These are phyloP conservation scores for Chrysochloris asiatica DNA, from an alignment of 2,113 vertebrate species.

Conservation along the genomic window DNA sequence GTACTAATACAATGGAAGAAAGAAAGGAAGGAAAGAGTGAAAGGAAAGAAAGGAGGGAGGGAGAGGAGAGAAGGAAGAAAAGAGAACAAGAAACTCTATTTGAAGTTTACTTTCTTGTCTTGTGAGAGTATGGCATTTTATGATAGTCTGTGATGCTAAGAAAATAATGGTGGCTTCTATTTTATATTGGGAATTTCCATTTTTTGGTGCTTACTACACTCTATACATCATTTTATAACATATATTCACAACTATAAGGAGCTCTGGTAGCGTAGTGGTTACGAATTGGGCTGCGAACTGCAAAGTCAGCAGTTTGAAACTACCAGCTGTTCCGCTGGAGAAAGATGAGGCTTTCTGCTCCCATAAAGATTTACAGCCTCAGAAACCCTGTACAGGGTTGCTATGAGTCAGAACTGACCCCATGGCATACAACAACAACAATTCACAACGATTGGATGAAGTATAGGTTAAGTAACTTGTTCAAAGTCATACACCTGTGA, in stretches of 20 bases:
- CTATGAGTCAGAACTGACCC: too few relatives aligned
- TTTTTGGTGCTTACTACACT: neutral
- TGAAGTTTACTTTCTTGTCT: conserved; percentile 44
- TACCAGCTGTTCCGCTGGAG: too few relatives aligned
- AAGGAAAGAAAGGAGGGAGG: too few relatives aligned
- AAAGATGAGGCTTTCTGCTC: too few relatives aligned
- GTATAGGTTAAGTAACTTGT: neutral
- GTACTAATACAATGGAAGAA: neutral
- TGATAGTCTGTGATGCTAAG: neutral
- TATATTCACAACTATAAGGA: neutral
- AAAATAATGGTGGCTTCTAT: conserved; percentile 1
- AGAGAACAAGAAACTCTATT: neutral
- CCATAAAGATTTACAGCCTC: too few relatives aligned
- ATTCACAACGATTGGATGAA: neutral
- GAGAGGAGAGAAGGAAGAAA: neutral
- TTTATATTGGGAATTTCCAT: conserved; percentile 29
- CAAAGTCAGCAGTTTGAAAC: too few relatives aligned
- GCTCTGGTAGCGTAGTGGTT: too few relatives aligned
- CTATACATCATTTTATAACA: neutral
- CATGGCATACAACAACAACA: too few relatives aligned
- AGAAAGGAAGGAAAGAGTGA: neutral
- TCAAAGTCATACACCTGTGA: neutral
- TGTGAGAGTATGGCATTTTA: neutral
- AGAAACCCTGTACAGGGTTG: too few relatives aligned
- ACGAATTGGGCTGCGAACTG: too few relatives aligned